Evolutionary conservation across 2,888 invertebrate species (phyloP), one percentile per base, ranked within the genome.

Genomic region (Teleiodes luculella): DNA sequence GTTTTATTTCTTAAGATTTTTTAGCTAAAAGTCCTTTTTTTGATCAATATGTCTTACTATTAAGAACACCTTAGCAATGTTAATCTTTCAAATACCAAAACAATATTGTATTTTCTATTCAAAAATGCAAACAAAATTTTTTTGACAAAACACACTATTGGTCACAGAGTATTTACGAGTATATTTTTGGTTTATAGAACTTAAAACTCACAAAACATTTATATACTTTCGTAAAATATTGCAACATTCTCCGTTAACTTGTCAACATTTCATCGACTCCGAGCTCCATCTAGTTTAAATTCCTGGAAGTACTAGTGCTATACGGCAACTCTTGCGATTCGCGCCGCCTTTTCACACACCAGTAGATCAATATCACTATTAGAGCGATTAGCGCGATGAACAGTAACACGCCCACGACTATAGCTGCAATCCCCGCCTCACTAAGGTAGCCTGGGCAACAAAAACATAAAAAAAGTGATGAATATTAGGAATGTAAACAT

Each of bases 401-500:
- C 2, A 95, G 70, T 2, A 96, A 70, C 0, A 91, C 89, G 1
- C 94, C 95, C 0, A 96, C 72, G 0, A 92, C 91, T 56, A 96
- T 93, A 0, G 95, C 95, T 0, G 94, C 92, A 57, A 96, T 94
- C 1, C 93, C 78, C 67, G 72, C 91, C 61, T 65, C 83, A 28
- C 70, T 82, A 61, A 74, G 82, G 65, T 85, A 91, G 67, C 64
- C 86, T 92, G 91, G n/a, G 83, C 81, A 11, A 49, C n/a, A 7
- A 47, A 30, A 1, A 16, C 10, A 33, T 33, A 3, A 33, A 5
- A 11, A 33, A n/a, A n/a, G n/a, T n/a, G n/a, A n/a, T n/a, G n/a
- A n/a, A n/a, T n/a, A n/a, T n/a, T n/a, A n/a, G n/a, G n/a, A n/a
- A n/a, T n/a, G n/a, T n/a, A n/a, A n/a, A n/a, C n/a, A n/a, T n/a